Evolutionary conservation across 2,888 invertebrate species (phyloP).

Genomic region (Maniola hyperantus): DNA sequence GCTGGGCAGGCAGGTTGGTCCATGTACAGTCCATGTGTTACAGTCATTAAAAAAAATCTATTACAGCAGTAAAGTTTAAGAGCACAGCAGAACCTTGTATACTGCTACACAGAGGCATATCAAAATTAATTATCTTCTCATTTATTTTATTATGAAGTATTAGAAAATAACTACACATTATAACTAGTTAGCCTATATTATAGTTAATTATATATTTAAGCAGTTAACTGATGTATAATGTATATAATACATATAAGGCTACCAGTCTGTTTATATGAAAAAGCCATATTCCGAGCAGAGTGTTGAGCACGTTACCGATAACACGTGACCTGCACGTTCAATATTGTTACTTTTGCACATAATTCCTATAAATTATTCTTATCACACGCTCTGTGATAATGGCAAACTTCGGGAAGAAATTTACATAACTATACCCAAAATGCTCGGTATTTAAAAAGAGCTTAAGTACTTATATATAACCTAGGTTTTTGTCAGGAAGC

Average conservation of each 20-base stretch:
- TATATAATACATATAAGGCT: too few species aligned
- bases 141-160: too few species aligned
- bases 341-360: conserved; percentile 20
- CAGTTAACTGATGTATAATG: too few species aligned
- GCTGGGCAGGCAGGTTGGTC: too few species aligned
- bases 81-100: too few species aligned
- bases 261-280: not conserved
- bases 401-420: conserved; percentile 18
- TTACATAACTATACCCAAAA: conserved; percentile 14
- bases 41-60: too few species aligned
- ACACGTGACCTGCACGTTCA: conserved; percentile 25
- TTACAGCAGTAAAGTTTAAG: too few species aligned
- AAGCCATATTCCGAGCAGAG: not conserved
- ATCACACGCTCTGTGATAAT: conserved; percentile 22
- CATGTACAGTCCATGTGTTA: too few species aligned
- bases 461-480: not conserved
- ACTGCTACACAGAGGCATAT: too few species aligned
- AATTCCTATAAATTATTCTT: conserved; percentile 22
- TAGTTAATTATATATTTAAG: too few species aligned
- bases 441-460: conserved; percentile 3
- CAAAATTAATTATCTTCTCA: too few species aligned
- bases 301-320: conserved; percentile 20
- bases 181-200: too few species aligned
- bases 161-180: not conserved
- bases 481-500: not conserved